phyloP scores from a whole-genome alignment of 2,888 invertebrate genomes.

The Xestia c-nigrum region DNA sequence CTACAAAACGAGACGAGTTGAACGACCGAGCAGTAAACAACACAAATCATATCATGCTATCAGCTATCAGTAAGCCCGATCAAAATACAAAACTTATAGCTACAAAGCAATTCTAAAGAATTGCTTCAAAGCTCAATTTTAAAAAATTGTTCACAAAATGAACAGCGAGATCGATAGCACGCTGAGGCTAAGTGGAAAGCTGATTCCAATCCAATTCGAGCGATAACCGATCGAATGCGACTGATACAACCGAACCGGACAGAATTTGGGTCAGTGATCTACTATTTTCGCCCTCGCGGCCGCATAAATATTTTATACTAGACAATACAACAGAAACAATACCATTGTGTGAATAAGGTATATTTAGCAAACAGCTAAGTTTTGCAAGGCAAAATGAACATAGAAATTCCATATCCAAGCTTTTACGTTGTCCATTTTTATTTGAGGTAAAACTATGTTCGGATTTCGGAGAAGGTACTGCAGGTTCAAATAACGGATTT shows the following conservation, averaged over 20 bases:
- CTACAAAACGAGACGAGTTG: constrained; percentile 20
- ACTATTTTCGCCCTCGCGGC: constrained; percentile 54
- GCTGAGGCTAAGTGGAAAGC: constrained; percentile 55
- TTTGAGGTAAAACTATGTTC: constrained; percentile 16
- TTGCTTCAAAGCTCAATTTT: too few species aligned
- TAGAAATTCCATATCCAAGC: constrained; percentile 15
- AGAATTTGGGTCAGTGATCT: constrained; percentile 65
- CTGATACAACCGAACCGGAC: constrained; percentile 34
- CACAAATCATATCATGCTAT: constrained; percentile 43
- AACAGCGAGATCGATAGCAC: constrained; percentile 49
- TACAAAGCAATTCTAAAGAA: constrained; percentile 37
- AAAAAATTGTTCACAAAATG: constrained; percentile 49
- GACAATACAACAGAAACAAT: constrained; percentile 33
- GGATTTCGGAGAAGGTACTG: constrained; percentile 2
- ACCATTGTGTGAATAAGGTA: constrained; percentile 17
- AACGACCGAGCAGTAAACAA: constrained; percentile 27
- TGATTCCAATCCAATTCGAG: constrained; percentile 52
- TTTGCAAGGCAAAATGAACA: constrained; percentile 24
- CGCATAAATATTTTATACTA: constrained; percentile 57
- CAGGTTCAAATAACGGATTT: constrained; percentile 32
- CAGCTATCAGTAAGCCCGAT: constrained; percentile 40
- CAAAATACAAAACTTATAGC: constrained; percentile 51
- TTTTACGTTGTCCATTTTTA: constrained; percentile 30
- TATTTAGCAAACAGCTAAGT: constrained; percentile 12
- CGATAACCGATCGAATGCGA: constrained; percentile 55